Base-by-base conservation (phyloP, 2,888 invertebrate genomes). In the Drosophila histrio region DNA sequence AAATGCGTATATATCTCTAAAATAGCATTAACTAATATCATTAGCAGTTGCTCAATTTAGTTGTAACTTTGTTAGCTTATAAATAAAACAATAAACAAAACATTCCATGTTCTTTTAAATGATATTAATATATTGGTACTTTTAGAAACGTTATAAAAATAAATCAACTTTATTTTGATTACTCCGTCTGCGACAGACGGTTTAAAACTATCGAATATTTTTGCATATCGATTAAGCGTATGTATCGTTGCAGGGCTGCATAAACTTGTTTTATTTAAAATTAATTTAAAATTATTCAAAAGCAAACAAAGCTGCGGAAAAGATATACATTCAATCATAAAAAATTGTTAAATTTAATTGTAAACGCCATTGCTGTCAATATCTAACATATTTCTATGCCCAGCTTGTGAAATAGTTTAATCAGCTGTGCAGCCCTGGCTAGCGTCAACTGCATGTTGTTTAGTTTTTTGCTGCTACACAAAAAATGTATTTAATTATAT, bases 401-500 rank as follows among this genome's bases (percentile, higher is more conserved):
- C 1, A 21, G 6, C 3, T 43, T 41, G 30, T 54, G 22, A 30
- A 11, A 11, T 30, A 50, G 6, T 32, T 19, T 22, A 1, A 15
- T 2, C 2, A 1, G 15, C n/a, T 52, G 9, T 58, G 46, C 44
- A 72, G 17, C 75, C 74, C 75, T 75, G 60, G 54, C 30, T 21
- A 24, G 34, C 38, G 26, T 9, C 22, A 50, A 19, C 43, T 32
- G 22, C 19, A 28, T 53, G 24, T 49, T 30, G 41, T 71, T 60
- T 60, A 9, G 22, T 9, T 36, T 6, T 13, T 34, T 19, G n/a
- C 19, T 24, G 34, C 19, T 19, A 24, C 21, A n/a, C 43, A 17
- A 41, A 53, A 76, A 79, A 78, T 77, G 72, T 15, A 41, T 67
- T 73, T 54, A 62, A 67, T 79, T 78, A 79, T 77, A 79, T 78